Percentiles rank a stretch among this genome's conserved stretches.
phyloP scores from a whole-genome alignment of 2,888 invertebrate species.

The Ypsolopha scabrella region DNA sequence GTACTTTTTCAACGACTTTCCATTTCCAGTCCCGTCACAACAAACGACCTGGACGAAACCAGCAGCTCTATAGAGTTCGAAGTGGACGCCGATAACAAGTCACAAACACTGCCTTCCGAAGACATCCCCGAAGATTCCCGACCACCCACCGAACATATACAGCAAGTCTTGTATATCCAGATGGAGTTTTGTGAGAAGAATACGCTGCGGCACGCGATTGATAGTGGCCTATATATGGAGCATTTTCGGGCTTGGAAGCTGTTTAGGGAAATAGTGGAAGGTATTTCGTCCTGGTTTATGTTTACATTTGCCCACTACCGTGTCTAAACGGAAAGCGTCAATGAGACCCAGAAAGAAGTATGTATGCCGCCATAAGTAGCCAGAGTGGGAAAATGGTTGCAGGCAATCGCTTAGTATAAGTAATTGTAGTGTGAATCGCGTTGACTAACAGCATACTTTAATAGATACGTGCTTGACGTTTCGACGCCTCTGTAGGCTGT shows the following conservation, averaged over 20 bases:
- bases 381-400: too few species aligned
- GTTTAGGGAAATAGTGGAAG: constrained; percentile 94
- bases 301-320: not conserved
- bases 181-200: constrained; percentile 99
- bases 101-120: constrained; percentile 41
- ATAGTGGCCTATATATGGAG: constrained; percentile 81
- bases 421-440: too few species aligned
- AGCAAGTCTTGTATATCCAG: constrained; percentile 83
- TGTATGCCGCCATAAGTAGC: too few species aligned
- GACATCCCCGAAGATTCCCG: constrained; percentile 28
- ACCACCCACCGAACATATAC: constrained; percentile 22
- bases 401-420: too few species aligned
- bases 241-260: constrained; percentile 88
- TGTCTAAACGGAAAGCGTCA: too few species aligned
- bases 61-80: constrained; percentile 76
- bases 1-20: too few species aligned
- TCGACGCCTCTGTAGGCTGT: too few species aligned
- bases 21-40: constrained; percentile 31
- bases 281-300: not conserved
- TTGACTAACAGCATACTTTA: too few species aligned
- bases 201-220: constrained; percentile 90
- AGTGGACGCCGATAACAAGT: constrained; percentile 38
- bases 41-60: constrained; percentile 48
- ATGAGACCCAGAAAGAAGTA: too few species aligned
- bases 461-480: too few species aligned